Conservation (phyloP, 2,888 invertebrate genomes). For the Heliconius ethilla region DNA sequence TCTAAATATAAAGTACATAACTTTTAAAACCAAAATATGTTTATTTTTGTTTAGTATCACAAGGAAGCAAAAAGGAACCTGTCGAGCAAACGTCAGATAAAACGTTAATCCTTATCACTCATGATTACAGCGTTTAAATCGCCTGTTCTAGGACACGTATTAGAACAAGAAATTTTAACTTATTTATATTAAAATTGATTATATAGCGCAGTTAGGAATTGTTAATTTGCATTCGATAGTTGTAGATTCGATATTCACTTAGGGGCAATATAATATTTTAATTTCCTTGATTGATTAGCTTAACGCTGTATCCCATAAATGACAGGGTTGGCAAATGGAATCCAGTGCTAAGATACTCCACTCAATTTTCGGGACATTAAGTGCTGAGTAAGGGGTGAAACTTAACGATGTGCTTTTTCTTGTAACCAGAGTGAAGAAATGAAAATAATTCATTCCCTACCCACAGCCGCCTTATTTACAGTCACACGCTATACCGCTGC, state of each 20-base stretch:
- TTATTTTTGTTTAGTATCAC: neutral
- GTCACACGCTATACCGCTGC: too few species aligned
- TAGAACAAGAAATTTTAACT: neutral
- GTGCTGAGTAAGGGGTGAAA: too few species aligned
- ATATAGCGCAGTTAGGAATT: neutral
- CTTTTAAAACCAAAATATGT: slow-evolving; percentile 21
- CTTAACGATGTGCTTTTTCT: too few species aligned
- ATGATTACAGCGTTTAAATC: slow-evolving; percentile 25
- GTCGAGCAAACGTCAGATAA: slow-evolving; percentile 37
- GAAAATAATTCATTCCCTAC: too few species aligned
- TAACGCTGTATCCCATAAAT: too few species aligned
- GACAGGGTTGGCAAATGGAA: too few species aligned
- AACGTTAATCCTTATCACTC: slow-evolving; percentile 35
- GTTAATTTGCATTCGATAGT: too few species aligned
- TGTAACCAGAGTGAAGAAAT: too few species aligned
- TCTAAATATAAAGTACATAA: neutral
- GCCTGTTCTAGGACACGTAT: slow-evolving; percentile 3
- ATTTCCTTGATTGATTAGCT: neutral
- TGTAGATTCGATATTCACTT: neutral
- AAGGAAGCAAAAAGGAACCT: slow-evolving; percentile 35
- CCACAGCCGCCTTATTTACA: too few species aligned
- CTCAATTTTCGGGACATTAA: too few species aligned
- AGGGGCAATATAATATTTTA: neutral
- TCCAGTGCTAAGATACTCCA: too few species aligned
- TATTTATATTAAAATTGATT: slow-evolving; percentile 7